A percentile compares a stretch with the other conserved stretches of the same genome.
Conservation (phyloP, 1,140 invertebrate species). For the Macrostomum lignano region DNA sequence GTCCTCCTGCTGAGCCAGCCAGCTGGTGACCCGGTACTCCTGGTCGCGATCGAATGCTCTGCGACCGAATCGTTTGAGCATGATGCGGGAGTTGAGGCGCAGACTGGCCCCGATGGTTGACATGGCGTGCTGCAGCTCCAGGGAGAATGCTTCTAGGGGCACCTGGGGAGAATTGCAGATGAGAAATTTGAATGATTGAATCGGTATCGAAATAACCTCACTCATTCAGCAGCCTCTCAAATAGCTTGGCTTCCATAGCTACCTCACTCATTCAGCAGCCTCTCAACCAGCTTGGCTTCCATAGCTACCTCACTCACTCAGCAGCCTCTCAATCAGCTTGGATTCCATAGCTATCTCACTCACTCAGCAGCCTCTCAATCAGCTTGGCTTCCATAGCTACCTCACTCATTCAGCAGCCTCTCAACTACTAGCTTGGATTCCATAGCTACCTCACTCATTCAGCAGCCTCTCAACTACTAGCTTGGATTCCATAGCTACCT, state of each 20-base stretch:
- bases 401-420: too few relatives aligned
- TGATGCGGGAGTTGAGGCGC: conserved; percentile 31
- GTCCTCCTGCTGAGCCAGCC: conserved; percentile 92
- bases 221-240: conserved; percentile 72
- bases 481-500: too few relatives aligned
- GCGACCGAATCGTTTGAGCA: conserved; percentile 46
- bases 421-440: too few relatives aligned
- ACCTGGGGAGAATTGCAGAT: not conserved
- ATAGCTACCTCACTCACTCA: too few relatives aligned
- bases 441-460: too few relatives aligned
- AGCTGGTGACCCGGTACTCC: conserved; percentile 51
- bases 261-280: conserved; percentile 84
- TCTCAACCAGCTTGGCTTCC: conserved; percentile 74
- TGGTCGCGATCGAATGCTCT: conserved; percentile 46
- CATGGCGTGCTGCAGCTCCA: conserved; percentile 75
- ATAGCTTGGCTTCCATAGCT: conserved; percentile 57
- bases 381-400: too few relatives aligned
- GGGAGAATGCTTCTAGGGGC: conserved; percentile 60
- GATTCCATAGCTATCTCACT: too few relatives aligned
- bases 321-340: too few relatives aligned
- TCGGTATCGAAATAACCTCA: conserved; percentile 39
- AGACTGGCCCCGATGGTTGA: conserved; percentile 41
- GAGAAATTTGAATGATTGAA: conserved; percentile 7
- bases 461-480: too few relatives aligned
- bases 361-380: too few relatives aligned